These are phyloP conservation scores for Laterallus jamaicensis DNA, from an alignment of 2,113 vertebrate genomes.

Conservation along the genomic window DNA sequence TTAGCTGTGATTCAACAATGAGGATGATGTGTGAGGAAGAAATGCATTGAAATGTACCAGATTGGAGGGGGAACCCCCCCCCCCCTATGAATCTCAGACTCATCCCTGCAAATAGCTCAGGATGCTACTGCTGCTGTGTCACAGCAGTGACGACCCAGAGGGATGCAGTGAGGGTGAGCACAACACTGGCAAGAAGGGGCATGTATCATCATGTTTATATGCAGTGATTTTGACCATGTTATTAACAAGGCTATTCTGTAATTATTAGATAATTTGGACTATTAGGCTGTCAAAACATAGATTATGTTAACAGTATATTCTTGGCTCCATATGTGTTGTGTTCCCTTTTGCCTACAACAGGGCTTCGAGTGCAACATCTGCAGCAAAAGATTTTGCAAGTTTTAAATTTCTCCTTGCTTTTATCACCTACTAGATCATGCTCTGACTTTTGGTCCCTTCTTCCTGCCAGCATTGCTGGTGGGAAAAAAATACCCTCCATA, in stretches of 20 bases:
- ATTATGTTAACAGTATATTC: not conserved
- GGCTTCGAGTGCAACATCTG: not conserved
- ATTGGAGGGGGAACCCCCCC: not conserved
- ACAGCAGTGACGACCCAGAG: not conserved
- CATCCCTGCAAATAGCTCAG: not conserved
- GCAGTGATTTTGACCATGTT: not conserved
- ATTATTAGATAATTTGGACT: not conserved
- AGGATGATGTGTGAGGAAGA: not conserved
- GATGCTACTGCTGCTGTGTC: not conserved
- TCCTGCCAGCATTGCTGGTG: not conserved
- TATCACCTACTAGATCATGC: not conserved
- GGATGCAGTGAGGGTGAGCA: not conserved
- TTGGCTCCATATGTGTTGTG: not conserved
- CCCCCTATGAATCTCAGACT: not conserved
- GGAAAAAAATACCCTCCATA: not conserved
- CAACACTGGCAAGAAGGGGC: not conserved
- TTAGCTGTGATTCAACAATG: not conserved
- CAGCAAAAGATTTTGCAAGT: not conserved
- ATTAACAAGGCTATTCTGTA: not conserved
- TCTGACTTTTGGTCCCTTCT: not conserved
- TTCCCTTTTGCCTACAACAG: not conserved
- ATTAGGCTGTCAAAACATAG: not conserved
- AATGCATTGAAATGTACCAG: not conserved
- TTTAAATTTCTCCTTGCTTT: not conserved
- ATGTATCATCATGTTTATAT: not conserved